Conservation (phyloP, 1,140 invertebrate genomes). For the Glossosoma conforme region DNA sequence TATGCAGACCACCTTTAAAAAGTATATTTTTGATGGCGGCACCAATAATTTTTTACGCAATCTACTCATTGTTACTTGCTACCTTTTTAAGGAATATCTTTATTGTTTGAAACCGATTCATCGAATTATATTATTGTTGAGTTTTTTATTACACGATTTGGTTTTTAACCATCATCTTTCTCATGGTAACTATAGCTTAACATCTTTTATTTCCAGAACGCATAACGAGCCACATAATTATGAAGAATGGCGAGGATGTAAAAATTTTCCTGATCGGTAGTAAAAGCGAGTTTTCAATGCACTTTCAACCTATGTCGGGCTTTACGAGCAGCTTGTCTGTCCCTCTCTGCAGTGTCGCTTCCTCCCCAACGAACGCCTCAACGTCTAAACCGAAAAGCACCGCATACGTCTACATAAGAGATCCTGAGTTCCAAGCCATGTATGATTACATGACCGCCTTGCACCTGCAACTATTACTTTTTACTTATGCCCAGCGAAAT, state of each 20-base stretch:
- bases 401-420: slow-evolving; percentile 26
- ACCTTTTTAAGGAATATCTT: no score
- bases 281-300: slow-evolving; percentile 59
- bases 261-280: slow-evolving; percentile 62
- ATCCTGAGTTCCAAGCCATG: slow-evolving; percentile 61
- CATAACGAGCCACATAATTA: slow-evolving; percentile 57
- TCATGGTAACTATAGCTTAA: no score
- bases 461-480: slow-evolving; percentile 58
- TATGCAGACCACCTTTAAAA: no score
- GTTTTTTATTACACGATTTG: no score
- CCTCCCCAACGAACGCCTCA: slow-evolving; percentile 28
- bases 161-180: no score
- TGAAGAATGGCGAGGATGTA: slow-evolving; percentile 65
- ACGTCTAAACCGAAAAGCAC: slow-evolving; percentile 14
- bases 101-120: no score
- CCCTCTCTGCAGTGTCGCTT: slow-evolving; percentile 57
- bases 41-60: no score
- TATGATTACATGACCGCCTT: slow-evolving; percentile 60
- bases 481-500: slow-evolving; percentile 62
- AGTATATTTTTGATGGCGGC: no score
- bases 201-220: slow-evolving; percentile 30
- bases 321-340: slow-evolving; percentile 55
- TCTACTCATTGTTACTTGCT: no score
- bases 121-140: no score
- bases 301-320: slow-evolving; percentile 58